These are phyloP conservation scores for Mylabris sibirica DNA, from an alignment of 2,888 invertebrate genomes.

Conservation along the genomic window DNA sequence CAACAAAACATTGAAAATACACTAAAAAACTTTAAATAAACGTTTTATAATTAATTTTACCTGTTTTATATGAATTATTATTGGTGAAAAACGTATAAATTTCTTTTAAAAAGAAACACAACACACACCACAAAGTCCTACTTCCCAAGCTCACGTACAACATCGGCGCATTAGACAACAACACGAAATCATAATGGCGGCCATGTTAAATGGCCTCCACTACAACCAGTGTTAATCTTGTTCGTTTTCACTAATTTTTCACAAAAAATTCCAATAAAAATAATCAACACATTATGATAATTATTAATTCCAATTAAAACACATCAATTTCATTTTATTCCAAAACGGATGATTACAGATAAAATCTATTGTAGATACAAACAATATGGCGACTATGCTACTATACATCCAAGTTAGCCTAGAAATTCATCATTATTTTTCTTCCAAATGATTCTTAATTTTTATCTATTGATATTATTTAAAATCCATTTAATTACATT, in stretches of 20 bases:
- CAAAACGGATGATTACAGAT: neutral
- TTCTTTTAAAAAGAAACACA: slow-evolving; percentile 62
- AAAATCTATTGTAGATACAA: neutral
- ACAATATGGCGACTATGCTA: neutral
- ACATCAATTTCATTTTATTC: neutral
- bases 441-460: neutral
- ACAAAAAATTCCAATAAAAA: neutral
- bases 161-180: slow-evolving; percentile 50
- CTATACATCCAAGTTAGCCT: neutral
- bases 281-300: neutral
- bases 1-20: neutral
- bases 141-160: slow-evolving; percentile 55
- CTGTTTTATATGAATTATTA: neutral
- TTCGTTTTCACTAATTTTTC: slow-evolving; percentile 22
- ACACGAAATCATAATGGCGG: slow-evolving; percentile 56
- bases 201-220: slow-evolving; percentile 42
- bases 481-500: neutral
- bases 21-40: neutral
- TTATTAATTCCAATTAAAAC: neutral
- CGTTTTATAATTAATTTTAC: slow-evolving; percentile 1
- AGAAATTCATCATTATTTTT: neutral
- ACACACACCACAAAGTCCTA: slow-evolving; percentile 60
- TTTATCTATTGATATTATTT: too few species aligned
- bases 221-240: slow-evolving; percentile 23
- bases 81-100: neutral